Conservation (phyloP, 2,797 vertebrate species). For the Anguilla pacifica region DNA sequence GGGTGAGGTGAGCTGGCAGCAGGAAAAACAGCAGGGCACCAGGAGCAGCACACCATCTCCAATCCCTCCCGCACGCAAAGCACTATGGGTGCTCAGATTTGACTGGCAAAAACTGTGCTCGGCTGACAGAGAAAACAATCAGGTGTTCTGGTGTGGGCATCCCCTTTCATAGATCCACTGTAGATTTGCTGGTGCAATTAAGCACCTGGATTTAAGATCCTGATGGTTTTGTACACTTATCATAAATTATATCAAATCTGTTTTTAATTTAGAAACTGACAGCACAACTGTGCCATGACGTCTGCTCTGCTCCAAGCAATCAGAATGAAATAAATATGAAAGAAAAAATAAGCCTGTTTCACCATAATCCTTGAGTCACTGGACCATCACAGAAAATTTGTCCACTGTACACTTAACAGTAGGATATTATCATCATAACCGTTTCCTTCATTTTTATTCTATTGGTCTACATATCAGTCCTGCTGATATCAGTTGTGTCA, state of each 20-base stretch:
- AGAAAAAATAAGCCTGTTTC: background rate
- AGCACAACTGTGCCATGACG: background rate
- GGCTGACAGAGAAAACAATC: conserved; percentile 5
- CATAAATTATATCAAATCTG: background rate
- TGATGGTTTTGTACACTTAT: background rate
- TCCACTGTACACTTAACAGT: background rate
- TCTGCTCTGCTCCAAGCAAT: background rate
- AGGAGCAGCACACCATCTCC: background rate
- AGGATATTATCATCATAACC: background rate
- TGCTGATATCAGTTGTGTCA: background rate
- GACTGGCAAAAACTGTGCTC: conserved; percentile 38
- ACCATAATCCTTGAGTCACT: background rate
- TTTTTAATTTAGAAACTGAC: background rate
- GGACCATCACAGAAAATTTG: conserved; percentile 20
- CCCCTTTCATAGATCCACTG: background rate
- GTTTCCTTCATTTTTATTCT: background rate
- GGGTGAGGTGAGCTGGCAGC: background rate
- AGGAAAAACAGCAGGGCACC: conserved; percentile 5
- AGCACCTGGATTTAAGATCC: background rate
- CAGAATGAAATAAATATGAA: background rate
- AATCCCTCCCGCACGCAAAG: background rate
- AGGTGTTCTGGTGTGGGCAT: background rate
- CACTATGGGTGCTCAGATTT: conserved; percentile 38
- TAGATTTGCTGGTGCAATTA: background rate
- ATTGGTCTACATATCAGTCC: background rate